Conservation (phyloP, 1,140 invertebrate species). For the Gonatopus flavifemur region DNA sequence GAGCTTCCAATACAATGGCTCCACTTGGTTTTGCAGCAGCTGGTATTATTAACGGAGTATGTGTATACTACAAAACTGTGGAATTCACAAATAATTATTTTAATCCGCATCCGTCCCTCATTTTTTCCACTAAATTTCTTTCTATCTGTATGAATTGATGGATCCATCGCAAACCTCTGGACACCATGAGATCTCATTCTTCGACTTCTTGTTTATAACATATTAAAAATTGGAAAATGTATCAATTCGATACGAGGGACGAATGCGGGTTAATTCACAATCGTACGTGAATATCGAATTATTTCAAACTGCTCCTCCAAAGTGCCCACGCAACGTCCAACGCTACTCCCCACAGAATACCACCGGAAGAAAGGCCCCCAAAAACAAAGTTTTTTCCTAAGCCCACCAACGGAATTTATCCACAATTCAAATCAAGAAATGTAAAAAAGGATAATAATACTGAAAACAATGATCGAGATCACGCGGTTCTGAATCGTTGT, state of each 20-base stretch:
- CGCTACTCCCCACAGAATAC: conserved; percentile 40
- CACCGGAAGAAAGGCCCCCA: conserved; percentile 58
- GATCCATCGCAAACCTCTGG: too few species aligned
- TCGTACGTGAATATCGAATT: conserved; percentile 52
- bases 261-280: too few species aligned
- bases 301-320: conserved; percentile 47
- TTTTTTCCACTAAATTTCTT: too few species aligned
- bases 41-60: conserved; percentile 75
- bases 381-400: conserved; percentile 54
- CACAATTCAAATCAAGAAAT: conserved; percentile 31
- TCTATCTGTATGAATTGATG: too few species aligned
- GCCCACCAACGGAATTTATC: conserved; percentile 45
- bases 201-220: too few species aligned
- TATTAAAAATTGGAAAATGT: too few species aligned
- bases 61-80: conserved; percentile 74
- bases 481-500: conserved; percentile 63
- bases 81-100: conserved; percentile 55
- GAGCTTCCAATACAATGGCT: conserved; percentile 47
- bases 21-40: conserved; percentile 79
- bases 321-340: conserved; percentile 49
- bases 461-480: conserved; percentile 60
- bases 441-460: conserved; percentile 35
- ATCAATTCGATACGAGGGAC: too few species aligned
- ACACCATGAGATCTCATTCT: too few species aligned
- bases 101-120: too few species aligned